These are phyloP conservation scores for Dolichoris vasculosae DNA, from an alignment of 1,140 invertebrate species.

Conservation along the genomic window DNA sequence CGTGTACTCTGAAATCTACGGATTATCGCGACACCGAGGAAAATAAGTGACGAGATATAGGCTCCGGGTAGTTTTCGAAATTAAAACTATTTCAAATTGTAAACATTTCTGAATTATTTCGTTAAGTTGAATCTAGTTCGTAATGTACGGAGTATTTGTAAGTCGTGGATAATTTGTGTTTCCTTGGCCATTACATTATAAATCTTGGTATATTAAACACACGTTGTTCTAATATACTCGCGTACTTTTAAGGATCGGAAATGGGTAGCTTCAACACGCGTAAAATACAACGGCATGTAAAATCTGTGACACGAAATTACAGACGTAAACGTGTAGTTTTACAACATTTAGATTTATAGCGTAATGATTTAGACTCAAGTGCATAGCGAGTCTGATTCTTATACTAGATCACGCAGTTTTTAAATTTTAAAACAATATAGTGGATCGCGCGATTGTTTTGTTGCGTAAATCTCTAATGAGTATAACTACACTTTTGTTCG, in stretches of 20 bases:
- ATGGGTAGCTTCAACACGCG: background rate
- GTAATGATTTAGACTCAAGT: background rate
- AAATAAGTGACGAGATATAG: no score
- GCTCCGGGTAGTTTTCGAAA: no score
- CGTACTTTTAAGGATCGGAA: background rate
- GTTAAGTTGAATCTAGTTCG: background rate
- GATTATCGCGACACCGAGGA: background rate
- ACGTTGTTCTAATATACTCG: background rate
- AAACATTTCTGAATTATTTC: background rate
- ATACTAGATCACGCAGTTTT: background rate
- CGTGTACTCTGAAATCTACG: no score
- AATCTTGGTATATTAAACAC: constrained; percentile 18
- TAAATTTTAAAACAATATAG: background rate
- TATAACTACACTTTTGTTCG: background rate
- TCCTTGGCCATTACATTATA: background rate
- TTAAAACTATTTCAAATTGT: background rate
- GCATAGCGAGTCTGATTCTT: background rate
- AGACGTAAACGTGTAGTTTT: background rate
- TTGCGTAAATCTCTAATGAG: background rate
- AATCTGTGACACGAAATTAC: background rate
- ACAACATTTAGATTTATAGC: constrained; percentile 15
- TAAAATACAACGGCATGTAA: constrained; percentile 10
- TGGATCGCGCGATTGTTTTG: background rate
- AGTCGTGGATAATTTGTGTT: background rate
- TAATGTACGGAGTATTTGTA: background rate